phyloP scores from a whole-genome alignment of 2,888 invertebrate species.

The Heliconius sara region DNA sequence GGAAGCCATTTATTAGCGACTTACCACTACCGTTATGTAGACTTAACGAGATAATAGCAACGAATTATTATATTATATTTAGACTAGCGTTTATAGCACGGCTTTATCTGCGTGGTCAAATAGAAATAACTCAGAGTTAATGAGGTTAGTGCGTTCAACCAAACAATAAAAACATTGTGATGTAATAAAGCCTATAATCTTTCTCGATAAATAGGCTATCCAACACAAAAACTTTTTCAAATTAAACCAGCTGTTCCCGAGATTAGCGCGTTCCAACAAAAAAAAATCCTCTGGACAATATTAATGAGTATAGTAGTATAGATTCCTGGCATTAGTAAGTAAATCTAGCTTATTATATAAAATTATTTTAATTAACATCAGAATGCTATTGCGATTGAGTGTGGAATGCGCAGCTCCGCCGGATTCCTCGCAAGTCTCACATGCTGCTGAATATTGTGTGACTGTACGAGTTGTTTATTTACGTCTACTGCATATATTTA shows the following conservation, averaged over 20 bases:
- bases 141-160: too few species aligned
- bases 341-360: background rate
- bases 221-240: too few species aligned
- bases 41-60: background rate
- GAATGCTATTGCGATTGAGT: background rate
- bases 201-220: too few species aligned
- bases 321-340: background rate
- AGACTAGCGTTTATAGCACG: too few species aligned
- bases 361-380: background rate
- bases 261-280: background rate
- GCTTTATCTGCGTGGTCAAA: background rate
- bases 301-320: background rate
- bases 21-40: background rate
- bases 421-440: background rate
- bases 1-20: background rate
- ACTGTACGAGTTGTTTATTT: background rate
- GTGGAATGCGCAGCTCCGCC: background rate
- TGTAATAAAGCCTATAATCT: too few species aligned
- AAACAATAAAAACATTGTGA: too few species aligned
- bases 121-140: background rate
- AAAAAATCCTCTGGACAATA: background rate
- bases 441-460: background rate
- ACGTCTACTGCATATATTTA: background rate
- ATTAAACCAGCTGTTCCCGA: too few species aligned
- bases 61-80: background rate